These are phyloP conservation scores for Mylabris sibirica DNA, from an alignment of 2,888 invertebrate species.

Conservation along the genomic window DNA sequence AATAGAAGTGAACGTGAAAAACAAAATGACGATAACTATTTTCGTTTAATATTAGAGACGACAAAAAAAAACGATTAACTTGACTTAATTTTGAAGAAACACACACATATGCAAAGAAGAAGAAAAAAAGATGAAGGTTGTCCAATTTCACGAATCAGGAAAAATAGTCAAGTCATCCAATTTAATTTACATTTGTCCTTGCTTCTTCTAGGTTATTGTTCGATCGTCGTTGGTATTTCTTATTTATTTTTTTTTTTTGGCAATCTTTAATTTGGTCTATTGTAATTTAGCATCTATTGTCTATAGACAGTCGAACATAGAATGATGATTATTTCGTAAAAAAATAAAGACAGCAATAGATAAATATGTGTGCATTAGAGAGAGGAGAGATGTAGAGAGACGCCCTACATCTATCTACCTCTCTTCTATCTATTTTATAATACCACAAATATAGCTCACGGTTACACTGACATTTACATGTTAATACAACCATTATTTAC, in stretches of 20 bases:
- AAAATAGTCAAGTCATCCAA: slow-evolving; percentile 3
- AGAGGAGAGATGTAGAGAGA: slow-evolving; percentile 42
- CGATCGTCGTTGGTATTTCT: background rate
- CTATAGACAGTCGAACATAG: background rate
- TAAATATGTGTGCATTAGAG: slow-evolving; percentile 61
- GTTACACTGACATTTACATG: slow-evolving; percentile 59
- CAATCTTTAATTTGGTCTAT: background rate
- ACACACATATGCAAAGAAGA: background rate
- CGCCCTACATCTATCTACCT: slow-evolving; percentile 30
- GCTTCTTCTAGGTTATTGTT: slow-evolving; percentile 3
- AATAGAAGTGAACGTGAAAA: slow-evolving; percentile 8
- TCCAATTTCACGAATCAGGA: background rate
- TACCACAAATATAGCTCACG: slow-evolving; percentile 55
- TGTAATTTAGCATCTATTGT: slow-evolving; percentile 58
- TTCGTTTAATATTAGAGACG: background rate
- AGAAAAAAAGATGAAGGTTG: background rate
- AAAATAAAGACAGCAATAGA: slow-evolving; percentile 60
- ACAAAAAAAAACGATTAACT: background rate
- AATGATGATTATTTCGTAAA: background rate
- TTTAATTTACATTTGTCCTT: slow-evolving; percentile 1
- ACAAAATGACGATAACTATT: slow-evolving; percentile 15
- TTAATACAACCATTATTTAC: slow-evolving; percentile 56
- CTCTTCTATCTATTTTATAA: slow-evolving; percentile 5
- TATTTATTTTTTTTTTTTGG: background rate
- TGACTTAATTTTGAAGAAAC: background rate